These are phyloP conservation scores for Planiliza haematocheilus DNA, from an alignment of 2,113 vertebrate species.

Conservation along the genomic window DNA sequence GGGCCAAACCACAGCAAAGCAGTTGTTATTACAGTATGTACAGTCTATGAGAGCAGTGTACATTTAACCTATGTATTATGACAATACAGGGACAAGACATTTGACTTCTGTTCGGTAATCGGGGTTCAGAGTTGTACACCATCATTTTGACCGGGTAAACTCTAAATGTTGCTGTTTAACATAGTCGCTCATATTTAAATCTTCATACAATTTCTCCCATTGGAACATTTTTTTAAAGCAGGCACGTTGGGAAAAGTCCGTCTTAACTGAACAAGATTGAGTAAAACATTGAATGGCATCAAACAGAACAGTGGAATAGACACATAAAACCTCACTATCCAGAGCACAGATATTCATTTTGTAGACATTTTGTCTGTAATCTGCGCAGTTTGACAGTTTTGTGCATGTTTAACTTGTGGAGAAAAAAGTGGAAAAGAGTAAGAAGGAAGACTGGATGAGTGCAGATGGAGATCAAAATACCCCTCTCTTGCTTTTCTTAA, in stretches of 20 bases:
- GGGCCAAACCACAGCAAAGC: no score
- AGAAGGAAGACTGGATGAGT: slow-evolving; percentile 4
- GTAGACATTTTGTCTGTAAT: no score
- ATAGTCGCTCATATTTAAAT: neutral
- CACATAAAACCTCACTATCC: no score
- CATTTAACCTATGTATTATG: no score
- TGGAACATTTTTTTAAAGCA: neutral
- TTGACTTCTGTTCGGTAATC: neutral
- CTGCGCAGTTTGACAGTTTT: no score
- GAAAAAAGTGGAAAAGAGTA: neutral
- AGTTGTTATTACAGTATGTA: no score
- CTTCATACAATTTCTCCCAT: neutral
- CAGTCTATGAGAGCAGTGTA: no score
- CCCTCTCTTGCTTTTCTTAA: slow-evolving; percentile 47
- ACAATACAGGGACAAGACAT: neutral
- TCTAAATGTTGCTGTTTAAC: neutral
- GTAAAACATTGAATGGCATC: neutral
- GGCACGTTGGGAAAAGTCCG: no score
- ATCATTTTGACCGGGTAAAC: neutral
- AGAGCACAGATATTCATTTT: no score
- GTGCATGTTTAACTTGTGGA: fast-evolving
- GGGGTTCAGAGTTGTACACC: no score
- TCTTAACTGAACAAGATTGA: no score
- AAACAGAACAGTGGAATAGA: neutral
- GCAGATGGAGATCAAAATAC: slow-evolving; percentile 54